phyloP scores from a whole-genome alignment of 2,888 invertebrate species.

The Sphecodes monilicornis region DNA sequence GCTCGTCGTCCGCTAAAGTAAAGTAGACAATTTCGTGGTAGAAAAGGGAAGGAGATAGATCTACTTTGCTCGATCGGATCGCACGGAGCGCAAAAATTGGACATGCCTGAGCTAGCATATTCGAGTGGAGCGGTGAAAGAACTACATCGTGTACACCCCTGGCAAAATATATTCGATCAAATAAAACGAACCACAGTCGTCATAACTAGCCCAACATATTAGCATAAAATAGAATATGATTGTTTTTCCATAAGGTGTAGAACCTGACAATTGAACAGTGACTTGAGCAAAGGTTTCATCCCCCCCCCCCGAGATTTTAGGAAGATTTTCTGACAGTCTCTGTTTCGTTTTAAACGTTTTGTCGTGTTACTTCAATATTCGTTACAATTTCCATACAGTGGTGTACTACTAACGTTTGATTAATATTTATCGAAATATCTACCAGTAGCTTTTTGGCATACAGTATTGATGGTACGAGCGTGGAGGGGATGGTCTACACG shows the following conservation, averaged over 20 bases:
- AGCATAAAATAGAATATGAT: not conserved
- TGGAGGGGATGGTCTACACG: too few relatives aligned
- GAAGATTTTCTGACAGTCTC: too few relatives aligned
- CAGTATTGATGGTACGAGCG: too few relatives aligned
- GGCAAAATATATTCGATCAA: not conserved
- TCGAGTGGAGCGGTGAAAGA: not conserved
- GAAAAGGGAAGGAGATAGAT: not conserved
- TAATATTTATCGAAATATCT: too few relatives aligned
- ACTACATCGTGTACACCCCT: slow-evolving; percentile 1
- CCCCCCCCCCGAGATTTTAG: too few relatives aligned
- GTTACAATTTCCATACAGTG: too few relatives aligned
- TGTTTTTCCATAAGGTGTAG: too few relatives aligned
- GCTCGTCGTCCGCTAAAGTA: not conserved
- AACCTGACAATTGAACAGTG: not conserved
- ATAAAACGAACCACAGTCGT: not conserved
- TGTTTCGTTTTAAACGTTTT: too few relatives aligned
- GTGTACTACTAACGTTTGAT: too few relatives aligned
- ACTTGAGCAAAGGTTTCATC: too few relatives aligned
- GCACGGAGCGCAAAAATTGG: not conserved
- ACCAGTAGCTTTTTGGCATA: too few relatives aligned
- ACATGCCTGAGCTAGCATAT: not conserved
- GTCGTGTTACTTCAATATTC: too few relatives aligned
- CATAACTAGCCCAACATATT: not conserved
- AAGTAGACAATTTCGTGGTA: not conserved
- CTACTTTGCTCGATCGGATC: not conserved